Base-by-base conservation (phyloP, 2,888 invertebrate genomes). In the Cerastis leucographa region DNA sequence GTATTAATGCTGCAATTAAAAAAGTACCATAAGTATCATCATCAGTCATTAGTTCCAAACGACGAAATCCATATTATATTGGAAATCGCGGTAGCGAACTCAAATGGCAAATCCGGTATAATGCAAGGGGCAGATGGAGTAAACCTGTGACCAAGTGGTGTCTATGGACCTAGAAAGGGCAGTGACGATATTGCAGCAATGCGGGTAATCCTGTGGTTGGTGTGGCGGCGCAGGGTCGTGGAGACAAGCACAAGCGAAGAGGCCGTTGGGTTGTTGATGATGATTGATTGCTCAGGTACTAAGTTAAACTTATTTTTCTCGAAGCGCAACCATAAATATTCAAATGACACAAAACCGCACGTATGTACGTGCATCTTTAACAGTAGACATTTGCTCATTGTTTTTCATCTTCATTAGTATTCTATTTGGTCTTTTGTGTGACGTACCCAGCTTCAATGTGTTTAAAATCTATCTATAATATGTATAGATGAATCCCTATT, bases 1-100 rank as follows among this genome's bases (percentile, higher is more conserved):
- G 78, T 51, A 91, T 92, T 76, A 95, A 84, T 12, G 95, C 95
- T 96, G 91, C 12, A 92, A 92, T 22, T 70, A 59, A 74, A 54
- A 66, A 14, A 35, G 0, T 2, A 29, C 2, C 29, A 35, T 25
- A 22, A 71, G n/a, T 54, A 12, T 42, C 8, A n/a, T 14, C n/a
- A 62, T 40, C 12, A 14, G 7, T 14, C 64, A 7, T 64, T 51
- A 54, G 17, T 49, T 49, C 22, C 49, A 22, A 49, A 49, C 49
- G 22, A 49, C 22, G 19, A 49, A 49, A 44, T 44, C 44, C 44
- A 44, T 46, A 6, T 6, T 6, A 46, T 17, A 46, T 46, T 46
- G 5, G 46, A 40, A 40, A 40, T 40, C 40, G 40, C 40, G 40
- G 3, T 40, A 40, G 3, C 40, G 40, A 40, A 40, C 40, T 40